These are phyloP conservation scores for Varecia variegata DNA, from an alignment of 2,797 vertebrate genomes.

Conservation along the genomic window DNA sequence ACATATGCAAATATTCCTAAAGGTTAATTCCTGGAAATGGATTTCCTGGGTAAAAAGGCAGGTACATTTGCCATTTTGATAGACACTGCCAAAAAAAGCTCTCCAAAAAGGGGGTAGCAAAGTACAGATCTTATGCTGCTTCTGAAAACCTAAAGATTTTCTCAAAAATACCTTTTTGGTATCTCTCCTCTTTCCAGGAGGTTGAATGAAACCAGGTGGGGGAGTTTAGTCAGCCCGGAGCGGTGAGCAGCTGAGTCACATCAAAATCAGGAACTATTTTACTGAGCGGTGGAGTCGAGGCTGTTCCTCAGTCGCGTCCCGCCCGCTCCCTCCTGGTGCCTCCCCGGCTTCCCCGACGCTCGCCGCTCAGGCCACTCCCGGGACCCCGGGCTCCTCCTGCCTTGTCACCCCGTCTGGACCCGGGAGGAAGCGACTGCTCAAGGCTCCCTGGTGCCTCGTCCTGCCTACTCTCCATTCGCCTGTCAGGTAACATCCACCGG, in stretches of 20 bases:
- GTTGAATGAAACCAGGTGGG: neutral
- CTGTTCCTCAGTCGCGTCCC: neutral
- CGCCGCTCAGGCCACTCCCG: neutral
- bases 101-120: neutral
- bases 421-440: neutral
- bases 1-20: neutral
- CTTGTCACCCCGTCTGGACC: neutral
- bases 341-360: accelerated
- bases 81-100: neutral
- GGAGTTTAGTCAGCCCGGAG: neutral
- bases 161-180: neutral
- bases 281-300: neutral
- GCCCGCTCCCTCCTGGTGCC: neutral
- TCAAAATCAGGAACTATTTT: neutral
- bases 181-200: neutral
- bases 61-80: neutral
- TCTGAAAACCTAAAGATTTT: neutral
- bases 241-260: neutral
- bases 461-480: neutral
- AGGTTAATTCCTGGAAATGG: neutral
- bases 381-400: neutral
- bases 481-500: neutral
- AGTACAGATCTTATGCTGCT: neutral
- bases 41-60: neutral
- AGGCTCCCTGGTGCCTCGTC: neutral